These are phyloP conservation scores for Sepiola atlantica DNA, from an alignment of 2,888 invertebrate genomes.

Conservation along the genomic window DNA sequence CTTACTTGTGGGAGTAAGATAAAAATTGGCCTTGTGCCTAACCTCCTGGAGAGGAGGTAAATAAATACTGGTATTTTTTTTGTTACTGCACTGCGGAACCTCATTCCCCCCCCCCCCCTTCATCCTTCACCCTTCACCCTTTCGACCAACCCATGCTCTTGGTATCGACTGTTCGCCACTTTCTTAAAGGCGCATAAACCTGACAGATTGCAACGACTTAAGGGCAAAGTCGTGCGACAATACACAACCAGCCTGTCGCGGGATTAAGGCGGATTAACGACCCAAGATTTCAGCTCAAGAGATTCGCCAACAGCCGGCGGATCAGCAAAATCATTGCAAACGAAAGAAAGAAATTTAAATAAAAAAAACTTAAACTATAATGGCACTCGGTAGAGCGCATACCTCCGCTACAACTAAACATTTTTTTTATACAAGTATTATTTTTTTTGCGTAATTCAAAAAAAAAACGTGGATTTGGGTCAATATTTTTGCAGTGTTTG, in stretches of 20 bases:
- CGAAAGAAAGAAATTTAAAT: neutral
- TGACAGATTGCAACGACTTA: neutral
- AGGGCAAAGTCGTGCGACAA: neutral
- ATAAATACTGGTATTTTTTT: too few species aligned
- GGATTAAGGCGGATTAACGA: neutral
- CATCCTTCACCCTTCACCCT: neutral
- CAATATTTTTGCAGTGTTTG: too few species aligned
- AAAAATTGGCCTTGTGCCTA: too few species aligned
- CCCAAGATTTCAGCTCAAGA: conserved; percentile 8
- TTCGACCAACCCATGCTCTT: neutral
- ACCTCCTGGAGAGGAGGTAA: too few species aligned
- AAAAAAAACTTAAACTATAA: neutral
- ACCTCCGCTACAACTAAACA: too few species aligned
- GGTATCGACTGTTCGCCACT: neutral
- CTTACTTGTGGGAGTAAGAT: too few species aligned
- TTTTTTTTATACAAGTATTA: too few species aligned
- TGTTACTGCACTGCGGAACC: too few species aligned
- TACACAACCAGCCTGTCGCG: neutral
- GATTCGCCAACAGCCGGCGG: conserved; percentile 6
- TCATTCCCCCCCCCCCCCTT: too few species aligned
- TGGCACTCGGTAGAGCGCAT: too few species aligned
- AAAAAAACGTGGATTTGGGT: too few species aligned
- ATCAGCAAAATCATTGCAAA: neutral
- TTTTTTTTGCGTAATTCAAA: too few species aligned
- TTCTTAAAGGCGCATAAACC: neutral